Conservation (phyloP, 1,140 invertebrate species). For the Aradophagus sp. region DNA sequence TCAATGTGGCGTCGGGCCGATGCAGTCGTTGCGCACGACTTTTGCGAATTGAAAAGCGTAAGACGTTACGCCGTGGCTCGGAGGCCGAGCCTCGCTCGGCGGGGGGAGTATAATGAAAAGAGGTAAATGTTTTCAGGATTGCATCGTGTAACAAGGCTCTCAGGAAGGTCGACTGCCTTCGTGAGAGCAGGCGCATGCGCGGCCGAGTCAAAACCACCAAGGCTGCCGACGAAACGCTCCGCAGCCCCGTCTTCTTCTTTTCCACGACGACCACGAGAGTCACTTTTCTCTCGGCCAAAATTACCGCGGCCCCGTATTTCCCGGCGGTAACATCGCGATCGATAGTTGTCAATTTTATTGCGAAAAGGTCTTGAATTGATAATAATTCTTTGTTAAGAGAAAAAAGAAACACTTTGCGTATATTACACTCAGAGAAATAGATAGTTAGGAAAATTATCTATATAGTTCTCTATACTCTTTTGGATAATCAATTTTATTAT, state of each 20-base stretch:
- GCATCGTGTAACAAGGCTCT: slow-evolving; percentile 65
- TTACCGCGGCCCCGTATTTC: too few species aligned
- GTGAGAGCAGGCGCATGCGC: slow-evolving; percentile 58
- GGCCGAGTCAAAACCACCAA: slow-evolving; percentile 51
- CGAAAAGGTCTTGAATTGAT: slow-evolving; percentile 15
- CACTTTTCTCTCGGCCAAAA: slow-evolving; percentile 41
- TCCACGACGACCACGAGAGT: slow-evolving; percentile 51
- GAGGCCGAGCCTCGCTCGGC: slow-evolving; percentile 39
- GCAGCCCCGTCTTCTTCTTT: slow-evolving; percentile 44
- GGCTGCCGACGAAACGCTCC: slow-evolving; percentile 52
- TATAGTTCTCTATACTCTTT: too few species aligned
- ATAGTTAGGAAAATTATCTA: too few species aligned
- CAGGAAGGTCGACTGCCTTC: slow-evolving; percentile 68
- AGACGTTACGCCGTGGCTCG: slow-evolving; percentile 13
- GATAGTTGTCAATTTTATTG: slow-evolving; percentile 7
- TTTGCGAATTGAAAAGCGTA: slow-evolving; percentile 5
- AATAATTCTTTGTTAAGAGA: too few species aligned
- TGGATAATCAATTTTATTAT: too few species aligned
- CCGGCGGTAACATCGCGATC: slow-evolving; percentile 32
- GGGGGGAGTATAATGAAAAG: slow-evolving; percentile 51
- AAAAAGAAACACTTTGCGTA: too few species aligned
- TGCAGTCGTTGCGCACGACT: too few species aligned
- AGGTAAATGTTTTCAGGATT: slow-evolving; percentile 64
- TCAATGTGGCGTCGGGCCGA: too few species aligned
- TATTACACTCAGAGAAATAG: too few species aligned